Evolutionary conservation across 2,113 vertebrate species (phyloP).

Genomic region (Calonectris borealis): DNA sequence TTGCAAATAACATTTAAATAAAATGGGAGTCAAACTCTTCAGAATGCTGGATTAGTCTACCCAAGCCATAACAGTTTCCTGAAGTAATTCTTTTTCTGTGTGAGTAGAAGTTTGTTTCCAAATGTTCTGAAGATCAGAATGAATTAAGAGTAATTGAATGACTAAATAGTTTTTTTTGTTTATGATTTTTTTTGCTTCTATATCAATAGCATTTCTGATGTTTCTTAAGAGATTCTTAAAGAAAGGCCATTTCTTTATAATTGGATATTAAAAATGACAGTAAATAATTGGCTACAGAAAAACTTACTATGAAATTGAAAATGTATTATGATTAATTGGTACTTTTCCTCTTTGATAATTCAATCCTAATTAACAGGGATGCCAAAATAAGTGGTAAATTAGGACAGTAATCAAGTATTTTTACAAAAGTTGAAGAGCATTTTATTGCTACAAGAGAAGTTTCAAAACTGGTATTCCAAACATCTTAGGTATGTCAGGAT

Average conservation of each 20-base stretch:
- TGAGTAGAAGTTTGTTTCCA: neutral
- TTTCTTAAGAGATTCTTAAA: neutral
- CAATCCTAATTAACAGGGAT: neutral
- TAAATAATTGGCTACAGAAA: neutral
- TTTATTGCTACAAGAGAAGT: neutral
- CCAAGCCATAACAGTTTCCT: neutral
- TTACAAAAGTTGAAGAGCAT: neutral
- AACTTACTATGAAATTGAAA: neutral
- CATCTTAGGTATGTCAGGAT: neutral
- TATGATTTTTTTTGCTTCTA: neutral
- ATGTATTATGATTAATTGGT: neutral
- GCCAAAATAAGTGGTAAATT: neutral
- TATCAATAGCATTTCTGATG: neutral
- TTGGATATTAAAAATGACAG: neutral
- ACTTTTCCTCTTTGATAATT: neutral
- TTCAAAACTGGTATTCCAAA: neutral
- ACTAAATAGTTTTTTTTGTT: neutral
- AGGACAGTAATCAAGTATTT: neutral
- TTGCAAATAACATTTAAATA: neutral
- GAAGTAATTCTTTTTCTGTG: neutral
- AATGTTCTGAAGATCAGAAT: neutral
- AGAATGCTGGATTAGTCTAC: neutral
- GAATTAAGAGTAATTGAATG: neutral
- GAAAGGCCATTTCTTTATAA: neutral
- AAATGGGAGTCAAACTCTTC: neutral